phyloP scores from a whole-genome alignment of 2,113 vertebrate genomes.

The Nycticryphes semicollaris region DNA sequence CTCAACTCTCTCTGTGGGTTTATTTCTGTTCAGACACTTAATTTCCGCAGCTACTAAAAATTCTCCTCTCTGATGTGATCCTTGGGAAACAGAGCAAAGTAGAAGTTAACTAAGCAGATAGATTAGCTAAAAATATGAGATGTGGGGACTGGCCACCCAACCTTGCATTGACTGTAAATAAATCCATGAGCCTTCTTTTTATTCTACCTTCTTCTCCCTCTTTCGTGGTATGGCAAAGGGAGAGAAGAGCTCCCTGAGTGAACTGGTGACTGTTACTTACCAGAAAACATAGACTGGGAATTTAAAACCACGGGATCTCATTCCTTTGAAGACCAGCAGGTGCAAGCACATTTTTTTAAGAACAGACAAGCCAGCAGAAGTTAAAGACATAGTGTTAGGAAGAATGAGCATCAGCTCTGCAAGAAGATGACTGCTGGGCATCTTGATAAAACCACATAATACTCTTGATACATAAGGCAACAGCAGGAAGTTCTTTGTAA shows the following conservation, averaged over 20 bases:
- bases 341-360: background rate
- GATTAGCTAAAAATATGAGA: background rate
- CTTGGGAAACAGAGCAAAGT: background rate
- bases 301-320: background rate
- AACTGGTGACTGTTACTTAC: background rate
- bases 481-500: background rate
- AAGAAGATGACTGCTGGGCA: background rate
- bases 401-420: background rate
- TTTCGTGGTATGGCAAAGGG: background rate
- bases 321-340: background rate
- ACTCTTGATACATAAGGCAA: background rate
- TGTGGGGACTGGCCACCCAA: background rate
- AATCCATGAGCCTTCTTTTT: background rate
- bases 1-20: background rate
- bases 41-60: constrained; percentile 20
- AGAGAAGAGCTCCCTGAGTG: background rate
- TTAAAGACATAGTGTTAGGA: background rate
- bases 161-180: background rate
- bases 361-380: background rate
- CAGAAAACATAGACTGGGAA: background rate
- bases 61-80: constrained; percentile 3
- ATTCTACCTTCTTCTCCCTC: background rate
- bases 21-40: background rate
- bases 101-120: background rate
- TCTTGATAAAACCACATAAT: background rate